phyloP scores from a whole-genome alignment of 2,797 vertebrate genomes.

The Macropodus opercularis region DNA sequence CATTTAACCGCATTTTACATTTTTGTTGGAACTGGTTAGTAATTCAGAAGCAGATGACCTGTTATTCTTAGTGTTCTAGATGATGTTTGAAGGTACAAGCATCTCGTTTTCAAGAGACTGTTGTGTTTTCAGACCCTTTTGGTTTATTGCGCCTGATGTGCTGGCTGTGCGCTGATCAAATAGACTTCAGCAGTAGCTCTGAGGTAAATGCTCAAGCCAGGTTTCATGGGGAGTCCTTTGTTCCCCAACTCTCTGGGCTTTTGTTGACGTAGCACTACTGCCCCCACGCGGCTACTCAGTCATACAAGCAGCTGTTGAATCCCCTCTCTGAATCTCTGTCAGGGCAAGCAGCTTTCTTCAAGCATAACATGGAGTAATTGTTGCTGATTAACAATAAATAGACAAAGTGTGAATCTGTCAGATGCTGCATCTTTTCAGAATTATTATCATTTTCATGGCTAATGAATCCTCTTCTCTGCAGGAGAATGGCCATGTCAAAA shows the following conservation, averaged over 20 bases:
- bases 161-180: too few species aligned
- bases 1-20: neutral
- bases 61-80: too few species aligned
- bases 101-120: too few species aligned
- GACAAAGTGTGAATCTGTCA: slow-evolving; percentile 41
- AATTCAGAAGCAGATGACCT: too few species aligned
- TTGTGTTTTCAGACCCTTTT: too few species aligned
- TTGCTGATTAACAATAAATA: slow-evolving; percentile 32
- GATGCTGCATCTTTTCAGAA: slow-evolving; percentile 16
- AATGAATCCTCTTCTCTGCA: slow-evolving; percentile 59
- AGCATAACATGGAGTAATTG: slow-evolving; percentile 39
- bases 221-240: slow-evolving; percentile 79
- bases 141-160: neutral
- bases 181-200: slow-evolving; percentile 28
- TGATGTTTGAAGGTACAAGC: too few species aligned
- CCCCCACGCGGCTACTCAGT: slow-evolving; percentile 63
- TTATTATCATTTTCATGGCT: slow-evolving; percentile 26
- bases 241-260: slow-evolving; percentile 53
- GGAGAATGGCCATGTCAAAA: slow-evolving; percentile 95
- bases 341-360: slow-evolving; percentile 38
- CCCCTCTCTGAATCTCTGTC: slow-evolving; percentile 9
- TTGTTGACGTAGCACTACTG: slow-evolving; percentile 57
- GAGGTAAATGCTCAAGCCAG: slow-evolving; percentile 37
- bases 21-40: neutral
- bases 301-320: slow-evolving; percentile 57